Evolutionary conservation across 2,888 invertebrate species (phyloP), one percentile per base, ranked within the genome.

Genomic region (Spilarctia lutea): DNA sequence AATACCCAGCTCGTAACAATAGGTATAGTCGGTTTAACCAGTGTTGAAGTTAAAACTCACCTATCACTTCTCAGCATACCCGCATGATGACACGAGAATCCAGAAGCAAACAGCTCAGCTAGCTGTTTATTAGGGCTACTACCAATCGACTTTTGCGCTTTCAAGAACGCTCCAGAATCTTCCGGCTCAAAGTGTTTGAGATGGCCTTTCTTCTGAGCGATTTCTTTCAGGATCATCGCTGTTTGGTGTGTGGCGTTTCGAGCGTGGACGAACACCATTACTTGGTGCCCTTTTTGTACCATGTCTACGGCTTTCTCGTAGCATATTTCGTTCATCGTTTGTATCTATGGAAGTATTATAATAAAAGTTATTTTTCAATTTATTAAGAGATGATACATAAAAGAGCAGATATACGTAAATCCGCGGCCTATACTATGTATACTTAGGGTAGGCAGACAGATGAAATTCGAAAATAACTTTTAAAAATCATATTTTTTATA

Each of bases 211-310:
- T 97, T 97, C 71, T 97, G 96, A 0, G 99, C 99, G 79, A 98
- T 92, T 85, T 99, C 99, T 77, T 98, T 97, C 3, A 99, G 92
- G 4, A 97, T 96, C 85, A 97, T 97, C 0, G 99, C 99, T 0
- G 99, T 98, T 73, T 98, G 96, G 52, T 98, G 97, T 0, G 99
- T 99, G 18, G 99, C 99, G 96, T 99, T 99, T 42, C 99, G 97
- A 0, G 99, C 99, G 93, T 99, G 99, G 0, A 99, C 99, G 92
- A 99, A 99, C 0, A 99, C 99, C 99, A 99, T 99, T 0, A 98
- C 98, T 96, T 99, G 99, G 91, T 99, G 98, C 0, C 98, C 99
- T 83, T 98, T 97, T 83, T 96, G 97, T 2, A 99, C 98, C 97
- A 98, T 98, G 30, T 98, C 97, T 0, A 97, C 87, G 0, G 98